Percentiles rank a stretch among this genome's conserved stretches.
These are phyloP conservation scores for Cataglyphis altisquamis DNA, from an alignment of 2,888 invertebrate species.

Conservation along the genomic window DNA sequence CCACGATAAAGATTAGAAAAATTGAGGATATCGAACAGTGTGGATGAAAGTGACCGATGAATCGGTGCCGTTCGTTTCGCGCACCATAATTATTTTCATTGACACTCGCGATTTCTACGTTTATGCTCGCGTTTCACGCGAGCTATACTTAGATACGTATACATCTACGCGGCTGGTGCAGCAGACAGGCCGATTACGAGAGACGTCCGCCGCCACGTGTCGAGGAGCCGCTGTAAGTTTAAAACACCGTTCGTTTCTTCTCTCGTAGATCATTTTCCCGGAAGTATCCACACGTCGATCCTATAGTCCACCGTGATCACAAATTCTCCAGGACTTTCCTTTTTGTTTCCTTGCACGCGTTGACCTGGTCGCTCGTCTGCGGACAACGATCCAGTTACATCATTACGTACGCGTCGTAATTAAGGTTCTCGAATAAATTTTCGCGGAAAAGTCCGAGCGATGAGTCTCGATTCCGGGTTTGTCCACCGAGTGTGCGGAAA, in stretches of 20 bases:
- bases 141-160: constrained; percentile 62
- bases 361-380: not conserved
- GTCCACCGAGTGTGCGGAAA: constrained; percentile 63
- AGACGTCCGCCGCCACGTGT: constrained; percentile 65
- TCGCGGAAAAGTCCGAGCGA: not conserved
- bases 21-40: not conserved
- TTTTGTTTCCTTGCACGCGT: not conserved
- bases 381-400: constrained; percentile 24
- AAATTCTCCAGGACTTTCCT: not conserved
- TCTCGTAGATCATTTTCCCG: constrained; percentile 61
- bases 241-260: constrained; percentile 51
- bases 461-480: not conserved
- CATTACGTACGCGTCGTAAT: not conserved
- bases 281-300: not conserved
- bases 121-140: constrained; percentile 13
- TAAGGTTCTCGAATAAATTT: not conserved
- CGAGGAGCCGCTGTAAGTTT: constrained; percentile 27
- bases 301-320: not conserved
- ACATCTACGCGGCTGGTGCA: constrained; percentile 32
- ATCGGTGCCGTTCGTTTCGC: not conserved
- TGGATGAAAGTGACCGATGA: not conserved
- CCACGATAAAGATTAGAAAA: not conserved
- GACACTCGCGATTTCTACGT: not conserved
- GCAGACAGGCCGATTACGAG: constrained; percentile 54
- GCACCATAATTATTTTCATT: constrained; percentile 4